These are phyloP conservation scores for Thaumetopoea pityocampa DNA, from an alignment of 1,140 invertebrate genomes.

Conservation along the genomic window DNA sequence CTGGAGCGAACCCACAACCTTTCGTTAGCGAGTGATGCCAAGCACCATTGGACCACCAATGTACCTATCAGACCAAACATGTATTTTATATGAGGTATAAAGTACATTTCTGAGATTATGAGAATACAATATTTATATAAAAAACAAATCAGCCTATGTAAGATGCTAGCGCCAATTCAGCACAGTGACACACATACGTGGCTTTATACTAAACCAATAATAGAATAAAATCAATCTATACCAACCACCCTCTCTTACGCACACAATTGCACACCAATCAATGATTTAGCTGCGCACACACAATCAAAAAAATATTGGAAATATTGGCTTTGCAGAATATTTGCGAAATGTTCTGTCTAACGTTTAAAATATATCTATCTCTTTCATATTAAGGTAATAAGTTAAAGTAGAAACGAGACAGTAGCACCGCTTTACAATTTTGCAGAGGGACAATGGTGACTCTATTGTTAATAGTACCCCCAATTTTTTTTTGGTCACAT, in stretches of 20 bases:
- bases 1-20: too few species aligned
- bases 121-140: background rate
- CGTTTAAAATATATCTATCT: slow-evolving; percentile 38
- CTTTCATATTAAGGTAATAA: slow-evolving; percentile 27
- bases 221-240: slow-evolving; percentile 74
- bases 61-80: too few species aligned
- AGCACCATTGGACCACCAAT: too few species aligned
- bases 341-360: slow-evolving; percentile 56
- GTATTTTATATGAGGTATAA: too few species aligned
- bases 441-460: slow-evolving; percentile 63
- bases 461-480: slow-evolving; percentile 71
- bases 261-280: slow-evolving; percentile 57
- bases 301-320: slow-evolving; percentile 43
- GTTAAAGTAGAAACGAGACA: slow-evolving; percentile 36
- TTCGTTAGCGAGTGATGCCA: too few species aligned
- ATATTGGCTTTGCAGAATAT: slow-evolving; percentile 69
- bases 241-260: slow-evolving; percentile 65
- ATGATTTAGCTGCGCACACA: slow-evolving; percentile 46
- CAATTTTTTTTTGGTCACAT: slow-evolving; percentile 73
- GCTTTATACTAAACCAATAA: slow-evolving; percentile 74
- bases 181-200: slow-evolving; percentile 74
- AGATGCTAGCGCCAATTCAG: slow-evolving; percentile 45
- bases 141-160: slow-evolving; percentile 45
- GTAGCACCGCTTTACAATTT: slow-evolving; percentile 62
- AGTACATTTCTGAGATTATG: too few species aligned